These are phyloP conservation scores for Dolichoris vasculosae DNA, from an alignment of 1,140 invertebrate species.

Conservation along the genomic window DNA sequence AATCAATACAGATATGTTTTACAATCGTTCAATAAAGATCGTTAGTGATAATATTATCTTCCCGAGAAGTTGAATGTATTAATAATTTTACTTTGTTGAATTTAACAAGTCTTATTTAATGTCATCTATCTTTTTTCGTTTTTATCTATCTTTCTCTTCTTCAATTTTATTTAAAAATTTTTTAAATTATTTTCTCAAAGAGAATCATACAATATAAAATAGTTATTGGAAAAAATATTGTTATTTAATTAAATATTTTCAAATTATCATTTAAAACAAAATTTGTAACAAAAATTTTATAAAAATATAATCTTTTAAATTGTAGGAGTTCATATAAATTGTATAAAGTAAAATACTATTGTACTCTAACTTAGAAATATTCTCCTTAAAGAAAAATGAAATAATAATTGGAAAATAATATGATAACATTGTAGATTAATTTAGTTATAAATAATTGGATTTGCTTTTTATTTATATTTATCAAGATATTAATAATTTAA, in stretches of 20 bases:
- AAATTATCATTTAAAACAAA: background rate
- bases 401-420: too few relatives aligned
- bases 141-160: too few relatives aligned
- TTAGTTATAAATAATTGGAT: background rate
- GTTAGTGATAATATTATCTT: background rate
- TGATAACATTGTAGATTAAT: too few relatives aligned
- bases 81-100: too few relatives aligned
- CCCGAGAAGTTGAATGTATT: background rate
- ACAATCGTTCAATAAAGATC: background rate
- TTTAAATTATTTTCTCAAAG: too few relatives aligned
- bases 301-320: too few relatives aligned
- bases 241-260: background rate
- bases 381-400: too few relatives aligned
- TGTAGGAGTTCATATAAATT: too few relatives aligned
- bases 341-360: too few relatives aligned
- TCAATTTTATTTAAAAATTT: background rate
- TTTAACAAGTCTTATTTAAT: background rate
- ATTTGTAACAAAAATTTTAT: background rate
- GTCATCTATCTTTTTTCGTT: background rate
- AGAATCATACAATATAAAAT: too few relatives aligned
- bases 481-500: background rate
- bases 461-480: background rate
- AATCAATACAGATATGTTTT: background rate
- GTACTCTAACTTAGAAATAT: too few relatives aligned
- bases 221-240: too few relatives aligned